Evolutionary conservation across 2,113 vertebrate genomes (phyloP), one percentile per base, ranked within the genome.

Genomic region (Zosterops borbonicus): DNA sequence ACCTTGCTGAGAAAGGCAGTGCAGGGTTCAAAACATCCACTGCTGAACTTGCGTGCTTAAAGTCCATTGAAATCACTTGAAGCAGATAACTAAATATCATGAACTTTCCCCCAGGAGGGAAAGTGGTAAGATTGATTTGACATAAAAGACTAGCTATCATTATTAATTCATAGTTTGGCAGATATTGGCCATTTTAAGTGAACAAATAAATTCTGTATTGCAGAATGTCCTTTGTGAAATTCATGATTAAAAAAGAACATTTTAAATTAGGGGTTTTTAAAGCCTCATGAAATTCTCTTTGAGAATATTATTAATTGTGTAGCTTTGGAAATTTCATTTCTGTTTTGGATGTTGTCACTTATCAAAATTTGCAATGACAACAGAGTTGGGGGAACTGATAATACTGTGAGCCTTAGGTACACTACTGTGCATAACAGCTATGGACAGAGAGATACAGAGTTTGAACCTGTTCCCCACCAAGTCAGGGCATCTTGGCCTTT

Each of bases 91-190:
- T 87, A 91, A 94, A 91, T 77, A 78, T 65, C 75, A 93, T 2
- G 3, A 88, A 74, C 82, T 91, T 88, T 87, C 50, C 63, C 55
- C 27, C 56, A 46, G 52, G 55, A 77, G 71, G 33, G 29, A 35
- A 77, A 77, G 71, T 58, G 24, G 23, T 37, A 24, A 70, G 87
- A 85, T 42, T 59, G 55, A 69, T 95, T 90, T 95, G 68, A 94
- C 87, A 78, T 83, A 58, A 96, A 91, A 93, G 63, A 77, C 55
- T 70, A 77, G 37, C 25, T 95, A 83, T 90, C 63, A 20, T 92
- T 81, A 94, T 95, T 96, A 95, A 93, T 94, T 97, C 82, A 86
- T 70, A 63, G 27, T 83, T 88, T 91, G 84, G 67, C 59, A 92
- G 47, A 83, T 86, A 59, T 88, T 3, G 2, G 68, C 52, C 63